Base-by-base conservation (phyloP, 1,140 invertebrate genomes). In the Hylaeus anthracinus region DNA sequence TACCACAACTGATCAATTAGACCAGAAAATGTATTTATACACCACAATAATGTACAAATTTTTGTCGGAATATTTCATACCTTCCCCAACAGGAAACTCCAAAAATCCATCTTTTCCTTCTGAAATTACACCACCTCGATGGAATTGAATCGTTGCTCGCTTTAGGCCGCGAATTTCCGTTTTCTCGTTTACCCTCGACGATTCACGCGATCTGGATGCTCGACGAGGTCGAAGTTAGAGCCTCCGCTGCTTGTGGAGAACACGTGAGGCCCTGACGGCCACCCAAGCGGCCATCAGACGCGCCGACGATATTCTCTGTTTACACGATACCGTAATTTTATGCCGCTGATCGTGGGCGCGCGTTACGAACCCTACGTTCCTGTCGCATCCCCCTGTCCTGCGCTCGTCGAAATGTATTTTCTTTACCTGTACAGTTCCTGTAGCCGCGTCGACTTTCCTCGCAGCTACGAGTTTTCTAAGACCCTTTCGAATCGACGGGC, bases 261-360 rank as follows among this genome's bases (percentile, higher is more conserved):
- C 90, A 90, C 88, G 88, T 90, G 90, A 90, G 84, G 87, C 81
- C 81, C 88, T 88, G 84, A 88, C 89, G 90, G 88, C 91, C 91
- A 92, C 91, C 91, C 91, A 92, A 79, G 88, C 86, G 80, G 91
- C 73, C 88, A 91, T 91, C 91, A 92, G 89, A 92, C 91, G 90
- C 82, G 88, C 91, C 91, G 91, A 91, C 91, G 84, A 89, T 88
- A 89, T 89, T 84, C 86, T 86, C 77, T 92, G 91, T 92, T 92
- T 92, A 92, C 90, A 92, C 88, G 88, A 90, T 92, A 92, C 88
- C 84, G 91, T 92, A 90, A 92, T 92, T 92, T 92, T 91, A 91
- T 91, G 92, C 91, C 89, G 86, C 90, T 88, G 90, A 90, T 91
- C 90, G 88, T 86, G 88, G 83, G 37, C 72, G 76, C 83, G 51